Evolutionary conservation across 1,140 invertebrate genomes (phyloP), one percentile per base, ranked within the genome.

Genomic region (Muscidifurax raptorellus): DNA sequence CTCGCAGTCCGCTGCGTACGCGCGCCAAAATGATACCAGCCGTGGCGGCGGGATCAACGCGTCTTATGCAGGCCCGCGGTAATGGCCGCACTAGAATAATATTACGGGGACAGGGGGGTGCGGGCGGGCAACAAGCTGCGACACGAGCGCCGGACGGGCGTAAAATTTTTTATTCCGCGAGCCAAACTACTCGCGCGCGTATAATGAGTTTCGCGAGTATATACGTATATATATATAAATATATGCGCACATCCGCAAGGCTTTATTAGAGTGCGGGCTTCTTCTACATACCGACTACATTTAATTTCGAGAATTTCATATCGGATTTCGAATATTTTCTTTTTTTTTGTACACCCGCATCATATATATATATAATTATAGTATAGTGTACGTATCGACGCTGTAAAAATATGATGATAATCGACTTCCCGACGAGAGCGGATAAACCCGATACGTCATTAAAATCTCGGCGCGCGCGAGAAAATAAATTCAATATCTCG

Each of bases 51-150:
- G 44, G 82, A 83, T 83, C 74, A 83, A 67, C 1, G 27, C 69
- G 75, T 84, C 76, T 84, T 84, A 79, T 74, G 30, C 76, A n/a
- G 27, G 25, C 66, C 66, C 27, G 27, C 66, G 76, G 76, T 84
- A 84, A 84, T 84, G 67, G 67, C 67, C 52, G 66, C 44, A 79
- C 76, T 74, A 74, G 82, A 79, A 79, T 84, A 79, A 79, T 74
- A 71, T 83, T 69, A 72, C 18, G 82, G 44, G 13, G 22, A 12
- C 47, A 59, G 52, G 2, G 52, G 5, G n/a, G 13, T 0, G 74
- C 71, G 77, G 76, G 2, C 28, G 66, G 1, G 66, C 82, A 83
- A 77, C 82, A 83, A 77, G 75, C 75, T 71, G 74, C 44, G 15
- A 52, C 47, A 83, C 82, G 74, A n/a, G 25, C 28, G 40, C 30